These are phyloP conservation scores for Staurois parvus DNA, from an alignment of 2,797 vertebrate species.

Conservation along the genomic window DNA sequence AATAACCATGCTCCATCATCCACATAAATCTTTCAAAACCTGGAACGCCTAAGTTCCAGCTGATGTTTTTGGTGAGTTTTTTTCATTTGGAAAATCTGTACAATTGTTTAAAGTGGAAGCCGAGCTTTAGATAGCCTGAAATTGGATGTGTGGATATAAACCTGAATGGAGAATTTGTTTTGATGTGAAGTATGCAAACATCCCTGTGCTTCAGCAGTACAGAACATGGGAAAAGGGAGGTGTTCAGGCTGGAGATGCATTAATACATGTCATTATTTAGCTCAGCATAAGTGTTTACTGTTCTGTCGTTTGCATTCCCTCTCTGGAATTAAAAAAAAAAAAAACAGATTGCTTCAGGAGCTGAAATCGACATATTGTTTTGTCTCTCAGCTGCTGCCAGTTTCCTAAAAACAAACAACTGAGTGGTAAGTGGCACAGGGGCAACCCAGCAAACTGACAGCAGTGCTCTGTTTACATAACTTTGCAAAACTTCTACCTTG, in stretches of 20 bases:
- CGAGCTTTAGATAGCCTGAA: background rate
- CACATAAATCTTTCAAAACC: too few species aligned
- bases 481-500: too few species aligned
- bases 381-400: background rate
- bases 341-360: slow-evolving; percentile 9
- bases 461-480: too few species aligned
- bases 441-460: too few species aligned
- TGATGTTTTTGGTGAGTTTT: too few species aligned
- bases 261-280: background rate
- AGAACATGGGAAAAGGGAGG: background rate
- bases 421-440: background rate
- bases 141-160: background rate
- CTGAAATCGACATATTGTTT: slow-evolving; percentile 13
- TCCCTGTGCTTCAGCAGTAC: background rate
- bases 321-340: slow-evolving; percentile 47
- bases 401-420: background rate
- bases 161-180: background rate
- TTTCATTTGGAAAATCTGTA: too few species aligned
- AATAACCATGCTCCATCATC: too few species aligned
- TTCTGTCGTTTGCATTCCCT: slow-evolving; percentile 37
- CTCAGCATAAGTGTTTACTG: background rate
- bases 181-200: slow-evolving; percentile 10
- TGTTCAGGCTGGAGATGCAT: slow-evolving; percentile 15
- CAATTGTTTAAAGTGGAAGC: background rate
- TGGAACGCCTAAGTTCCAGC: too few species aligned